Conservation (phyloP, 2,797 vertebrate genomes). For the Falco columbarius region DNA sequence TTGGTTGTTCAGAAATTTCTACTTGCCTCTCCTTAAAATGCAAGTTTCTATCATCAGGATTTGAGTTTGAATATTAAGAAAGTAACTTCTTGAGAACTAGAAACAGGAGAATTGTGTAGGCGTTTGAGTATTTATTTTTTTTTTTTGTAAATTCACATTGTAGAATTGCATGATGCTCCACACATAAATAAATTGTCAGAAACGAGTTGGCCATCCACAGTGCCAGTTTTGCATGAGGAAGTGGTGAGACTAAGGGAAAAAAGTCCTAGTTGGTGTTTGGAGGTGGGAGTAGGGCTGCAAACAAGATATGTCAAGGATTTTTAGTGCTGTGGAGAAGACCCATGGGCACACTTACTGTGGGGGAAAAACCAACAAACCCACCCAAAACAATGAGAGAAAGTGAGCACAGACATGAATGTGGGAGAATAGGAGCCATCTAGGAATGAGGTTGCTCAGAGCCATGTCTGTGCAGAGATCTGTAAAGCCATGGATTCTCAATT, state of each 20-base stretch:
- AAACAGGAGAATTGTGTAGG: neutral
- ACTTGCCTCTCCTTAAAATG: neutral
- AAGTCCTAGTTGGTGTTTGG: neutral
- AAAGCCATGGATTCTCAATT: neutral
- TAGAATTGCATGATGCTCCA: neutral
- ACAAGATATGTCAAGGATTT: neutral
- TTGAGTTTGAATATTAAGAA: neutral
- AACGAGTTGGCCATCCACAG: neutral
- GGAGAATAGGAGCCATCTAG: neutral
- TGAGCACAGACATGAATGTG: neutral
- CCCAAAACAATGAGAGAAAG: neutral
- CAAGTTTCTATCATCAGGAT: neutral
- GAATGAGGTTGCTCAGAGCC: neutral
- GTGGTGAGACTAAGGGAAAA: neutral
- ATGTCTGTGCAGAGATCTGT: neutral
- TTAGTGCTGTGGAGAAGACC: neutral
- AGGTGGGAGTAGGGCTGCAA: neutral
- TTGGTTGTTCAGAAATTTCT: constrained; percentile 11
- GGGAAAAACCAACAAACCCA: neutral
- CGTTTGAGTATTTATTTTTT: neutral
- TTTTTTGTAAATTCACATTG: neutral
- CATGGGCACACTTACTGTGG: neutral
- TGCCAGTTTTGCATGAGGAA: neutral
- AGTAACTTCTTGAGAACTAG: neutral
- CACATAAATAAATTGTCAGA: neutral